A percentile compares a stretch with the other conserved stretches of the same genome.
Evolutionary conservation across 35 echinoderm and acorn worm species (phyloP).

Genomic region (Ptychodera flava): DNA sequence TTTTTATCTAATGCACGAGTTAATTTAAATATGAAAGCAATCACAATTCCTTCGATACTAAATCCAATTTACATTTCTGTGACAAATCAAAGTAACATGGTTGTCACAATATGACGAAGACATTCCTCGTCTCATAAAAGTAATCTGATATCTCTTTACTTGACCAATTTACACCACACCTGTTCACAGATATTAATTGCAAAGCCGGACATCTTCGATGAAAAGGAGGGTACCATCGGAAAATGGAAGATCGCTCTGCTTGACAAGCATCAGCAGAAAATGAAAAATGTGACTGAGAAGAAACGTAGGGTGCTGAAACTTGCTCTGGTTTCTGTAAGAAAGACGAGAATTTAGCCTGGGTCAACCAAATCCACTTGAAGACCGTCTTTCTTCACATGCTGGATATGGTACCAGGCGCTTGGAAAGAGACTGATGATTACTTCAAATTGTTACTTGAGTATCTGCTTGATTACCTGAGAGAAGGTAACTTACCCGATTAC

Average conservation of each 20-base stretch:
- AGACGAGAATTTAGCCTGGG: neutral
- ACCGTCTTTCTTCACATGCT: neutral
- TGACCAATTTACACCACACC: too few species aligned
- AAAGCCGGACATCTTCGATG: neutral
- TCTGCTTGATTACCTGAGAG: neutral
- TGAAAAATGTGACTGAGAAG: neutral
- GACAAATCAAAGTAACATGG: too few species aligned
- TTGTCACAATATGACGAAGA: too few species aligned
- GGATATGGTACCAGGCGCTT: neutral
- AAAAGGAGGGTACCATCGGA: neutral
- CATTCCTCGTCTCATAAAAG: too few species aligned
- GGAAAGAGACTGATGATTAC: neutral
- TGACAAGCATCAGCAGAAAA: neutral
- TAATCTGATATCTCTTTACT: too few species aligned
- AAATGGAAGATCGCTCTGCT: neutral
- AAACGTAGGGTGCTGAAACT: neutral
- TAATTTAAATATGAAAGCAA: too few species aligned
- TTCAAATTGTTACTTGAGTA: neutral
- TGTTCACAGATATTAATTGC: neutral
- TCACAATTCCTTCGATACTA: too few species aligned
- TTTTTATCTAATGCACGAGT: too few species aligned
- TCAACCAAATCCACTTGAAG: neutral
- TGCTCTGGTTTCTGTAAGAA: neutral
- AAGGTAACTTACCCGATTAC: neutral
- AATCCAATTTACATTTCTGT: too few species aligned